A percentile compares a stretch with the other conserved stretches of the same genome.
phyloP scores from a whole-genome alignment of 2,888 invertebrate genomes.

The Crepidodera aurea region DNA sequence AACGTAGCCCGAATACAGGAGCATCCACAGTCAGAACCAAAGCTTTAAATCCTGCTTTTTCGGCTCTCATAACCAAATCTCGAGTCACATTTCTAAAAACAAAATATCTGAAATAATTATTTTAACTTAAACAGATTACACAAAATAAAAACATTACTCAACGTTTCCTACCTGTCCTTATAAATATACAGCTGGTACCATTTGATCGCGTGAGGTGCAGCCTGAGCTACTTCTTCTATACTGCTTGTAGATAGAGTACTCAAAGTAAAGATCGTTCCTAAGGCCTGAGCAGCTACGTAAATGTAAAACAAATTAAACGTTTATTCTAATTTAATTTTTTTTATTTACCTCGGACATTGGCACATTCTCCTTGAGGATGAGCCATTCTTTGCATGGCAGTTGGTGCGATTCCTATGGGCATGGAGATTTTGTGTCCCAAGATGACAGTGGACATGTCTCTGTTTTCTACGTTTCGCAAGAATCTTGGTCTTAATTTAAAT shows the following conservation, averaged over 20 bases:
- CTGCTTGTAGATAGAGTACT: slow-evolving; percentile 89
- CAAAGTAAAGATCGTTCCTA: slow-evolving; percentile 79
- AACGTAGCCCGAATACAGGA: slow-evolving; percentile 83
- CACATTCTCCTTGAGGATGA: slow-evolving; percentile 87
- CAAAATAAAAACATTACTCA: no score
- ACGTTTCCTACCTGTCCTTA: slow-evolving; percentile 81
- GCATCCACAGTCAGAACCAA: slow-evolving; percentile 90
- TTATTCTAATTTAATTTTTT: not conserved
- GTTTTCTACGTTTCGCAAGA: slow-evolving; percentile 75
- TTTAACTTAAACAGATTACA: no score
- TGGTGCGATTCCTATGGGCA: slow-evolving; percentile 85
- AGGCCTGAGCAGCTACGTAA: slow-evolving; percentile 74
- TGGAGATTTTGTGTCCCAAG: slow-evolving; percentile 71
- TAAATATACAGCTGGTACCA: slow-evolving; percentile 96
- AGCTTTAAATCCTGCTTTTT: slow-evolving; percentile 85
- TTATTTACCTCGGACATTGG: slow-evolving; percentile 75
- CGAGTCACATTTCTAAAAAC: slow-evolving; percentile 69
- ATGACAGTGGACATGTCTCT: slow-evolving; percentile 70
- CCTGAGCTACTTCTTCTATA: slow-evolving; percentile 84
- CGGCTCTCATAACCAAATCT: slow-evolving; percentile 78
- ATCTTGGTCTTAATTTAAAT: slow-evolving; percentile 79
- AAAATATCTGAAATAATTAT: no score
- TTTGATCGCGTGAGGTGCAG: slow-evolving; percentile 77
- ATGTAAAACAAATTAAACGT: no score
- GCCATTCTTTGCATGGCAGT: slow-evolving; percentile 94